Base-by-base conservation (phyloP, 2,113 vertebrate genomes). In the Gallinago jamesoni region DNA sequence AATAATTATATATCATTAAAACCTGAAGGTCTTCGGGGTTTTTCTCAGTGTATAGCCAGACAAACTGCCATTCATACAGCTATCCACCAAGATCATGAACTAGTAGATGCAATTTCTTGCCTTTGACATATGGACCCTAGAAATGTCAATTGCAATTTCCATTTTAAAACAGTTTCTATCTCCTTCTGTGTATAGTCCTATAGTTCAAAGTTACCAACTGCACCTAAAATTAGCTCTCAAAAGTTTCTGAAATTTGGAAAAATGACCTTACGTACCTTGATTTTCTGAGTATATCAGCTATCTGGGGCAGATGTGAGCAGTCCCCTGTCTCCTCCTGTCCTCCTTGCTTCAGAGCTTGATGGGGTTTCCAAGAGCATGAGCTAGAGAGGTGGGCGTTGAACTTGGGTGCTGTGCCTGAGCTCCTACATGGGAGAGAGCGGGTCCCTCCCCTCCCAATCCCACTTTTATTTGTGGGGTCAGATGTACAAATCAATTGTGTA, bases 261-360 rank as follows among this genome's bases (percentile, higher is more conserved):
- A 83, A 47, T 0, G 2, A 59, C 17, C 11, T 52, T 30, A 52
- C 5, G 2, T 9, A 43, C 31, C 17, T 33, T 56, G 10, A 56
- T 80, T 85, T 94, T 70, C 72, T 81, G 16, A 18, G 7, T 31
- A 0, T 7, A 30, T 63, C 63, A 82, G 21, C 59, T 69, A 4
- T 11, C 13, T 2, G 1, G 43, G 31, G 31, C 1, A 4, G 20
- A 14, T 14, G 45, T 0, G 0, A 85, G n/a, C n/a, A 52, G 31
- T 21, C 20, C 31, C 6, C 10, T 2, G 0, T 19, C 33, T 60
- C n/a, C 39, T 84, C 43, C 35, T 56, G 27, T 39, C 20, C 39
- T 47, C 52, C 35, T 53, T 24, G 5, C 23, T 66, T 59, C 31
- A 30, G 12, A 72, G 17, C 11, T 45, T n/a, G 22, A 16, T 56